phyloP scores from a whole-genome alignment of 2,113 vertebrate genomes.

The sheep (Ovis aries) region ARS-UI_Ramb_v3.0 NC_056080.1:54767501-54768000 shows the following conservation, averaged over 20 bases:
- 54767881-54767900: neutral
- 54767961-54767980: neutral
- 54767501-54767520: neutral
- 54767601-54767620: neutral
- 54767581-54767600: neutral
- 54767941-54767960: neutral
- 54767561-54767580: neutral
- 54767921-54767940: neutral
- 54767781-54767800: neutral
- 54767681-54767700: neutral
- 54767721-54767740: neutral
- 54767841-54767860: neutral
- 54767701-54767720: conserved; percentile 15
- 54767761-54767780: neutral
- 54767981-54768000: conserved; percentile 13
- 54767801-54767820: neutral
- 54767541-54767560: neutral
- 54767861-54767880: neutral
- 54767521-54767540: neutral
- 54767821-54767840: neutral
- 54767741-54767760: neutral
- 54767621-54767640: conserved; percentile 3
- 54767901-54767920: neutral
- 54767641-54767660: neutral
- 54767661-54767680: neutral